Conservation (phyloP, 2,113 vertebrate species). For the rat (Rattus norvegicus) region DNA sequence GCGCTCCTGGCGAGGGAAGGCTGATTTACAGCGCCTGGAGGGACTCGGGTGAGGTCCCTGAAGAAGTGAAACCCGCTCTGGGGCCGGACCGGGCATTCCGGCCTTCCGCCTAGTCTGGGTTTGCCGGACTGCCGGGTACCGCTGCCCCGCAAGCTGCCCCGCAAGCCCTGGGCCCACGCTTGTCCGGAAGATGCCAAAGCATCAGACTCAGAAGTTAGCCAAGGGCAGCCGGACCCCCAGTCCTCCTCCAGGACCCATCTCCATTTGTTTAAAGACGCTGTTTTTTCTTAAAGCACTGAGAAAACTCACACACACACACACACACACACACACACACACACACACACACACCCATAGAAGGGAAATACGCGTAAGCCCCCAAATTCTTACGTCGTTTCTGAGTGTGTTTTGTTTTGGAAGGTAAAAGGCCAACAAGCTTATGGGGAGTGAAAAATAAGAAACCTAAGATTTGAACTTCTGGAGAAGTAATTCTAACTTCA, state of each 20-base stretch:
- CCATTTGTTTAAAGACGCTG: not conserved
- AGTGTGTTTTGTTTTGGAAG: not conserved
- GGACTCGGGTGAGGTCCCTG: not conserved
- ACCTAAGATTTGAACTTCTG: not conserved
- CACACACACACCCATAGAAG: not conserved
- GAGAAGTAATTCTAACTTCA: not conserved
- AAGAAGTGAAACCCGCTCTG: not conserved
- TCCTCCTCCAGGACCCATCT: not conserved
- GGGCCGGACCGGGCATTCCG: not conserved
- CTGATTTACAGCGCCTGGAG: not conserved
- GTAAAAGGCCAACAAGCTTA: not conserved
- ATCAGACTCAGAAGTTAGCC: not conserved
- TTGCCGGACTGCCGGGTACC: not conserved
- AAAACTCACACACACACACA: not conserved
- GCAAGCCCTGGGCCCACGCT: not conserved
- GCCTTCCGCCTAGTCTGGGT: not conserved
- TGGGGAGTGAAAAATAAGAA: slow-evolving; percentile 23
- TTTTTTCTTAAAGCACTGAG: not conserved
- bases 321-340: no score
- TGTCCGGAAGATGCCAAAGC: not conserved
- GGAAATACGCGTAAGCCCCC: not conserved
- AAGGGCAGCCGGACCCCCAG: not conserved
- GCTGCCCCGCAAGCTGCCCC: not conserved
- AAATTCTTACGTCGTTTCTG: not conserved
- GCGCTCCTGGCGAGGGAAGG: not conserved